Conservation (phyloP, 2,888 invertebrate species). For the Epirrhoe tristata region DNA sequence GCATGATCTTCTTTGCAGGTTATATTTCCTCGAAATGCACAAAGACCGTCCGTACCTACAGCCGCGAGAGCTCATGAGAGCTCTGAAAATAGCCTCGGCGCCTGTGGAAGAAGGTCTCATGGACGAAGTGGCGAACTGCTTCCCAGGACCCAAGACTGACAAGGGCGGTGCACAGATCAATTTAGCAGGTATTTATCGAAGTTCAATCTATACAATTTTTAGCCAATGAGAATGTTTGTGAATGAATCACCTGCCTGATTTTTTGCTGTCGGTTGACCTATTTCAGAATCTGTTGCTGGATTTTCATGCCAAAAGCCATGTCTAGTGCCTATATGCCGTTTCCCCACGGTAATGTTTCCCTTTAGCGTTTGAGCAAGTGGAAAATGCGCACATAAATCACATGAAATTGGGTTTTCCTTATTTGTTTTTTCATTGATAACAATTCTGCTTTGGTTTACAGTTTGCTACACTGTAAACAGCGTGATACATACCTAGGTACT, state of each 20-base stretch:
- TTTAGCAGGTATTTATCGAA: conserved; percentile 14
- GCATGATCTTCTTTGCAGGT: conserved; percentile 13
- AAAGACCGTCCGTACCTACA: conserved; percentile 43
- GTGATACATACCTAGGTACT: not conserved
- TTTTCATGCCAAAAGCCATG: conserved; percentile 1
- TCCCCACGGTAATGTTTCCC: conserved; percentile 7
- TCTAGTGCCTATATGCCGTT: conserved; percentile 4
- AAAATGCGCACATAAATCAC: conserved; percentile 40
- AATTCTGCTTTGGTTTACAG: not conserved
- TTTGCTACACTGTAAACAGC: not conserved
- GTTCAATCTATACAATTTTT: not conserved
- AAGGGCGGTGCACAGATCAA: conserved; percentile 46
- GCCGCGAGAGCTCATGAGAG: conserved; percentile 44
- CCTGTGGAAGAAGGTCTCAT: conserved; percentile 51
- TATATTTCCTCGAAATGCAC: conserved; percentile 48
- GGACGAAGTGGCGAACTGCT: conserved; percentile 48
- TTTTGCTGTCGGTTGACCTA: not conserved
- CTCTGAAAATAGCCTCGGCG: conserved; percentile 44
- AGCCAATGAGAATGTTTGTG: too few relatives aligned
- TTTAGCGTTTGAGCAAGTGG: conserved; percentile 11
- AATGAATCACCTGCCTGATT: not conserved
- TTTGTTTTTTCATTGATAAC: conserved; percentile 3
- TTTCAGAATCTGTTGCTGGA: not conserved
- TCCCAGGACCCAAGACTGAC: conserved; percentile 51
- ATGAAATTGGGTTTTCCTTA: conserved; percentile 3